A percentile compares a stretch with the other conserved stretches of the same genome.
phyloP scores from a whole-genome alignment of 2,113 vertebrate genomes.

The Isurus oxyrinchus region DNA sequence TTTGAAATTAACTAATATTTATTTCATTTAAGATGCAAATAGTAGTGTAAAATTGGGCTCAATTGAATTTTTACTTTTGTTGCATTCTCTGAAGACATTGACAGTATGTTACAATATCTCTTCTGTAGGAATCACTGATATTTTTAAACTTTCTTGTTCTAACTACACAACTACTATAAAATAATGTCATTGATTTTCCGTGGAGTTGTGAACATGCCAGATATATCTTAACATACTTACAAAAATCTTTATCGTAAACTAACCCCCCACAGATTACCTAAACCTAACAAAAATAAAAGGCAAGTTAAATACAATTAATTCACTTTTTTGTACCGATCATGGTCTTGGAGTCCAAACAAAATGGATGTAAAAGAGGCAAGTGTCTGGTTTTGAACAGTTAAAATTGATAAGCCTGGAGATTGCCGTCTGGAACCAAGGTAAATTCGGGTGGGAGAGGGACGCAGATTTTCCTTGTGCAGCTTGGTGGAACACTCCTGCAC shows the following conservation, averaged over 20 bases:
- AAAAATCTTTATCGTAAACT: slow-evolving; percentile 42
- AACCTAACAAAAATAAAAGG: background rate
- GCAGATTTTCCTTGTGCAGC: background rate
- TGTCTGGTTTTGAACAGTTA: background rate
- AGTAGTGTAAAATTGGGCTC: background rate
- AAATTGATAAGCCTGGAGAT: background rate
- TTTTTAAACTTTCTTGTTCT: background rate
- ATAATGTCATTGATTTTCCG: slow-evolving; percentile 46
- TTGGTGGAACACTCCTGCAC: background rate
- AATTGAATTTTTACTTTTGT: background rate
- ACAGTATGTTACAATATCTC: background rate
- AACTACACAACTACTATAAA: background rate
- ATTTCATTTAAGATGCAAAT: background rate
- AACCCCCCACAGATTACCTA: background rate
- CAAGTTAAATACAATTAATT: background rate
- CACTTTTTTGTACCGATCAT: background rate
- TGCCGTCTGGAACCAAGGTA: background rate
- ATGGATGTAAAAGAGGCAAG: background rate
- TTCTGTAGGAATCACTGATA: background rate
- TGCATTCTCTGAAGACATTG: background rate
- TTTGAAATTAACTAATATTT: background rate
- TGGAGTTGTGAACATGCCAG: slow-evolving; percentile 50
- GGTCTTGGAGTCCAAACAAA: background rate
- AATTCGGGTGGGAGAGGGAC: background rate
- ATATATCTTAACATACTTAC: slow-evolving; percentile 50